Evolutionary conservation across 2,113 vertebrate genomes (phyloP).

Genomic region (Trachemys scripta): DNA sequence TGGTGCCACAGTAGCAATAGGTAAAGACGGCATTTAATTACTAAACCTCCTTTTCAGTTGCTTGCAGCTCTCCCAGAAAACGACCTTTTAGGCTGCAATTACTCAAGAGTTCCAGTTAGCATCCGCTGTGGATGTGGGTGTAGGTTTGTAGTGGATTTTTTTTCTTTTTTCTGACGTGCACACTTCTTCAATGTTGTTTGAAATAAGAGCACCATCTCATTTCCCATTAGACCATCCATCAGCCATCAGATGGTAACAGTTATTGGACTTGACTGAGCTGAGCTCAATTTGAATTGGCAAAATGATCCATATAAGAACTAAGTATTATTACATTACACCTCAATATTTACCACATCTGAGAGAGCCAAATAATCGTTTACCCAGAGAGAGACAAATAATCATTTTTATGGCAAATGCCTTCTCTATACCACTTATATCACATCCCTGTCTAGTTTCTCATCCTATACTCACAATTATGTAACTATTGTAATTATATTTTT

Average conservation of each 20-base stretch:
- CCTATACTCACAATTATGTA: not conserved
- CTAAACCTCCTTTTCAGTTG: not conserved
- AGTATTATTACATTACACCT: not conserved
- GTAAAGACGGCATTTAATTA: not conserved
- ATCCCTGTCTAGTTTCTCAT: not conserved
- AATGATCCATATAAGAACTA: not conserved
- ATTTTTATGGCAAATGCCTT: not conserved
- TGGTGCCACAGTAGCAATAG: not conserved
- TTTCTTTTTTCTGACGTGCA: not conserved
- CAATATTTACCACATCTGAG: not conserved
- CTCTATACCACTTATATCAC: not conserved
- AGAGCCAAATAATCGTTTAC: not conserved
- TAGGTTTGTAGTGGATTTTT: not conserved
- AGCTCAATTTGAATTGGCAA: not conserved
- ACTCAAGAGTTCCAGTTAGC: not conserved
- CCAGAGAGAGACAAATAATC: not conserved
- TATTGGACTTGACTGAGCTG: not conserved
- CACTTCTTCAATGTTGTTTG: not conserved
- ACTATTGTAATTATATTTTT: not conserved
- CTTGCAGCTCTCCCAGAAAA: not conserved
- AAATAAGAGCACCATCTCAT: not conserved
- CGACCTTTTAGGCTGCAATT: not conserved
- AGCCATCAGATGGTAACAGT: not conserved
- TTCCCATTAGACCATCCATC: not conserved
- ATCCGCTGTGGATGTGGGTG: not conserved